phyloP scores from a whole-genome alignment of 2,113 vertebrate species.

The Lamprotornis superbus region DNA sequence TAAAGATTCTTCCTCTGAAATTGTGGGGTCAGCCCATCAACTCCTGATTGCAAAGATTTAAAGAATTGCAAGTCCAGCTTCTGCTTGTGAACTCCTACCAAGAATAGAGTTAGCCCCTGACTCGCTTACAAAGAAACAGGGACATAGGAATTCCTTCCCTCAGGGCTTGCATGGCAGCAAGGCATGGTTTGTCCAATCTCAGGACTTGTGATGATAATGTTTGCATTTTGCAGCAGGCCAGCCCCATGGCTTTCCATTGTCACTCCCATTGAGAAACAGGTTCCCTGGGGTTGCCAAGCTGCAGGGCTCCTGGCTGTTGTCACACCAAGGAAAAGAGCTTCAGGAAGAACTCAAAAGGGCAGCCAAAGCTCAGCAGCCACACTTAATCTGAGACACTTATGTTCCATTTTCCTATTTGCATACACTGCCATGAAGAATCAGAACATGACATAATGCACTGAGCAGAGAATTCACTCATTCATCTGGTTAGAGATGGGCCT shows the following conservation, averaged over 20 bases:
- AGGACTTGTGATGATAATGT: fast-evolving
- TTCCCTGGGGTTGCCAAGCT: neutral
- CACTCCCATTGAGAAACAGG: neutral
- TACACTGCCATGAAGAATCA: neutral
- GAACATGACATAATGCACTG: neutral
- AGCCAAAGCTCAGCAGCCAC: neutral
- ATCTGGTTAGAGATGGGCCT: neutral
- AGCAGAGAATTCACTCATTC: neutral
- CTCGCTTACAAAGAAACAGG: neutral
- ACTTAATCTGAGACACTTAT: neutral
- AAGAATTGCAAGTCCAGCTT: neutral
- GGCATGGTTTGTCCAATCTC: fast-evolving
- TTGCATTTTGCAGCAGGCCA: neutral
- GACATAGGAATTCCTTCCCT: neutral
- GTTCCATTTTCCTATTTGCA: neutral
- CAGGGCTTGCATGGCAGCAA: fast-evolving
- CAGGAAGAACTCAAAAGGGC: neutral
- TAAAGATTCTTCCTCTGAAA: neutral
- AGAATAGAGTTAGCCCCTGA: neutral
- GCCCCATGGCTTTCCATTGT: fast-evolving
- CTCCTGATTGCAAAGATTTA: neutral
- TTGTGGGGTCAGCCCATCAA: neutral
- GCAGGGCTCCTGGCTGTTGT: fast-evolving
- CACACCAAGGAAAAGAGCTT: neutral
- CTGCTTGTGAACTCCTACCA: neutral